A percentile compares a stretch with the other conserved stretches of the same genome.
Evolutionary conservation across 1,140 invertebrate genomes (phyloP).

Genomic region (Teleogryllus occipitalis): DNA sequence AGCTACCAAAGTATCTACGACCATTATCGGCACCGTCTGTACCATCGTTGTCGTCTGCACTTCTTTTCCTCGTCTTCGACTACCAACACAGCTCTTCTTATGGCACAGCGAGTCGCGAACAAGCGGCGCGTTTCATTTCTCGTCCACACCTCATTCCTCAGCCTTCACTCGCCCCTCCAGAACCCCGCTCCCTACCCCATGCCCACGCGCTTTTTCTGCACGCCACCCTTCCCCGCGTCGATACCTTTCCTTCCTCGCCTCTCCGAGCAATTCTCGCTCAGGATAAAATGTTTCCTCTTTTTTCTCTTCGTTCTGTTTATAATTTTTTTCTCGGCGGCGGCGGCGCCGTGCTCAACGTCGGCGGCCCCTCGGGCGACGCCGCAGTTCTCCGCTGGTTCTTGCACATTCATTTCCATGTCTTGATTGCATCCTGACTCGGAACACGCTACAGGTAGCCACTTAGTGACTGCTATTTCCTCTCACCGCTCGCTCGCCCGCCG

Average conservation of each 20-base stretch:
- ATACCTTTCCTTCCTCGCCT: not conserved
- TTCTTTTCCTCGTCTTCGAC: no score
- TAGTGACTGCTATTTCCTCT: conserved; percentile 4
- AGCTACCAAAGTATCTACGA: no score
- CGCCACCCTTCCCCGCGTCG: not conserved
- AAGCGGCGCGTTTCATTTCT: not conserved
- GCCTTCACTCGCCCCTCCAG: no score
- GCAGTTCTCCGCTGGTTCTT: not conserved
- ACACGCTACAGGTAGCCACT: not conserved
- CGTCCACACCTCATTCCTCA: not conserved
- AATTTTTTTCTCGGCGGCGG: not conserved
- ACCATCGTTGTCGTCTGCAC: no score
- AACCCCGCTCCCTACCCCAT: no score
- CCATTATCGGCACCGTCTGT: no score
- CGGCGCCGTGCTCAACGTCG: no score
- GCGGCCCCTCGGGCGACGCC: not conserved
- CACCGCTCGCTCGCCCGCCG: no score
- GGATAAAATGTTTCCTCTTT: not conserved
- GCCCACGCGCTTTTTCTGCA: not conserved
- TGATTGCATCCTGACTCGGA: conserved; percentile 3
- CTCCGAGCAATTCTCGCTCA: not conserved
- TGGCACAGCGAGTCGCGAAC: no score
- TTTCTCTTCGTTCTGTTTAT: not conserved
- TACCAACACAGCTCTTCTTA: no score
- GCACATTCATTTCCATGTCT: conserved; percentile 4